phyloP scores from a whole-genome alignment of 2,888 invertebrate genomes.

The Macrosiphum euphorbiae region DNA sequence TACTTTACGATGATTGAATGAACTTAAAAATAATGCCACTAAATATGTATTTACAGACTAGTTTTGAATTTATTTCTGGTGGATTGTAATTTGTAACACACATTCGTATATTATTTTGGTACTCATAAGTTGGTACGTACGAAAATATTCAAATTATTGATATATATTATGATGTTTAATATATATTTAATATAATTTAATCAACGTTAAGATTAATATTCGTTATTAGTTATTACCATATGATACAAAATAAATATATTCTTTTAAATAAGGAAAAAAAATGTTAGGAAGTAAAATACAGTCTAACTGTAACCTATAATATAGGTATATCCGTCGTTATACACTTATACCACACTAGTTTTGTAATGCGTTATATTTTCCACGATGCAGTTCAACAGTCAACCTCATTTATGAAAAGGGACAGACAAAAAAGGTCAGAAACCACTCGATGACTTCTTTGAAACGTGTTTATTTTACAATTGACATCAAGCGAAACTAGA shows the following conservation, averaged over 20 bases:
- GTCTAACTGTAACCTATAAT: background rate
- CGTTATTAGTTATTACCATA: no score
- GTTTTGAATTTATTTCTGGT: background rate
- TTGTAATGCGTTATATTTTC: background rate
- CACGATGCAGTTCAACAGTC: slow-evolving; percentile 5
- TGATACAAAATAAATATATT: background rate
- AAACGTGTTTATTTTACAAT: slow-evolving; percentile 60
- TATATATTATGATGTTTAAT: background rate
- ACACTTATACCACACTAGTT: background rate
- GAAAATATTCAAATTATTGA: background rate
- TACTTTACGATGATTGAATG: background rate
- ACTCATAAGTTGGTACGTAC: background rate
- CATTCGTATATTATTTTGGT: background rate
- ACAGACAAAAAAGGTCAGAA: slow-evolving; percentile 21
- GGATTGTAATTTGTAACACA: background rate
- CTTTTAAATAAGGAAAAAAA: background rate
- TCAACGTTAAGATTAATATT: background rate
- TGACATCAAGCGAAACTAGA: slow-evolving; percentile 33
- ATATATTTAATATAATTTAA: background rate
- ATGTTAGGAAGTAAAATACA: background rate
- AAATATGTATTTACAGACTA: background rate
- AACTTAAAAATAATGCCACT: background rate
- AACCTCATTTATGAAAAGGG: slow-evolving; percentile 27
- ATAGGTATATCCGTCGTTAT: background rate
- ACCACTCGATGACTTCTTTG: slow-evolving; percentile 58